Percentiles rank a stretch among this genome's conserved stretches.
Evolutionary conservation across 2,113 vertebrate species (phyloP).

Genomic region (Psephotus haematonotus): DNA sequence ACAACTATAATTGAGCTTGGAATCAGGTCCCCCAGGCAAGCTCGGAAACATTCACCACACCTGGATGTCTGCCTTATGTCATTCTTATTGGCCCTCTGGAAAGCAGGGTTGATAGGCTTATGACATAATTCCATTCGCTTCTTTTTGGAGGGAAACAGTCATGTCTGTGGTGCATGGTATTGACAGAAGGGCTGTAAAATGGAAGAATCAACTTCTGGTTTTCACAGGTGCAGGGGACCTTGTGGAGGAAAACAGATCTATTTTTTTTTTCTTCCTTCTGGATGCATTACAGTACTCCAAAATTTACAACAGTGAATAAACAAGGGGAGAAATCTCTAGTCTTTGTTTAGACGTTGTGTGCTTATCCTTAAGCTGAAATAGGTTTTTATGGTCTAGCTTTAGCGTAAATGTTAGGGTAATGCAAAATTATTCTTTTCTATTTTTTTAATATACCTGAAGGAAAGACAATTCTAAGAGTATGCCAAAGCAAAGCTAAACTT

Average conservation of each 20-base stretch:
- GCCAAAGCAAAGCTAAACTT: not conserved
- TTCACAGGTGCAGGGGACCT: not conserved
- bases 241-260: not conserved
- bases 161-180: not conserved
- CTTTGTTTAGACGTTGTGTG: not conserved
- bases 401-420: not conserved
- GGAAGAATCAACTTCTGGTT: not conserved
- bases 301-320: not conserved
- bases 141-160: not conserved
- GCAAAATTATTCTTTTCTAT: not conserved
- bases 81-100: constrained; percentile 25
- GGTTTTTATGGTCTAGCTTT: not conserved
- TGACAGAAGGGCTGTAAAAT: constrained; percentile 20
- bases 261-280: not conserved
- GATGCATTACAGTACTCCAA: not conserved
- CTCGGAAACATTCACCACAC: constrained; percentile 27
- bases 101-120: not conserved
- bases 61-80: constrained; percentile 57
- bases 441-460: not conserved
- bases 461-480: not conserved
- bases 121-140: constrained; percentile 18
- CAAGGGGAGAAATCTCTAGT: not conserved
- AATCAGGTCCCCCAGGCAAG: constrained; percentile 22
- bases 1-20: constrained; percentile 34
- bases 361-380: not conserved